phyloP scores from a whole-genome alignment of 2,888 invertebrate genomes.

The Drosophila acutilabella region DNA sequence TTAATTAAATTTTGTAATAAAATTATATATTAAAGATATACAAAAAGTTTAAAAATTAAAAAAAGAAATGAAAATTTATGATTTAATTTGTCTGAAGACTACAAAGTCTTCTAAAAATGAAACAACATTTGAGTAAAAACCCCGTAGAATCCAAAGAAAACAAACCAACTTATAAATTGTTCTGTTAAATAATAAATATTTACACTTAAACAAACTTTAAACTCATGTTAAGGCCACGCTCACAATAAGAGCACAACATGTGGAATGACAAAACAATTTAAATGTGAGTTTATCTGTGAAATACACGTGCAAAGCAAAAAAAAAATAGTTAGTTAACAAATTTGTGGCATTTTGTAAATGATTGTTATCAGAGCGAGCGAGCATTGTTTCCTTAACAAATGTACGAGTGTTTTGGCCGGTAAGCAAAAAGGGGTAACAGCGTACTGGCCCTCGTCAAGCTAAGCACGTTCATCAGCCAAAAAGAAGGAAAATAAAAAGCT shows the following conservation, averaged over 20 bases:
- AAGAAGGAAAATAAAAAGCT: conserved; percentile 48
- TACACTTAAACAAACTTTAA: neutral
- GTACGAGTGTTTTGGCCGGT: conserved; percentile 5
- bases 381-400: conserved; percentile 2
- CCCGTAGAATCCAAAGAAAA: too few species aligned
- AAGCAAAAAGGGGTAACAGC: conserved; percentile 8
- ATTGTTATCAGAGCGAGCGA: neutral
- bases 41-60: too few species aligned
- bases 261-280: neutral
- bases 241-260: neutral
- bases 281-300: neutral
- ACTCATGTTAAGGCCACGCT: neutral
- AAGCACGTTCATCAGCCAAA: conserved; percentile 60
- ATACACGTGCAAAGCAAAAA: neutral
- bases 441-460: conserved; percentile 41
- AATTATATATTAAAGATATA: too few species aligned
- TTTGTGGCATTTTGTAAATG: neutral
- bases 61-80: too few species aligned
- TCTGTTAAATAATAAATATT: too few species aligned
- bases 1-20: too few species aligned
- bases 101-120: too few species aligned
- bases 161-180: too few species aligned
- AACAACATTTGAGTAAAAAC: too few species aligned
- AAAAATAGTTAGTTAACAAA: conserved; percentile 2
- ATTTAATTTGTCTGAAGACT: too few species aligned